Percentiles rank a stretch among this genome's conserved stretches.
Evolutionary conservation across 2,797 vertebrate species (phyloP).

Genomic region (Anolis apletophallus): DNA sequence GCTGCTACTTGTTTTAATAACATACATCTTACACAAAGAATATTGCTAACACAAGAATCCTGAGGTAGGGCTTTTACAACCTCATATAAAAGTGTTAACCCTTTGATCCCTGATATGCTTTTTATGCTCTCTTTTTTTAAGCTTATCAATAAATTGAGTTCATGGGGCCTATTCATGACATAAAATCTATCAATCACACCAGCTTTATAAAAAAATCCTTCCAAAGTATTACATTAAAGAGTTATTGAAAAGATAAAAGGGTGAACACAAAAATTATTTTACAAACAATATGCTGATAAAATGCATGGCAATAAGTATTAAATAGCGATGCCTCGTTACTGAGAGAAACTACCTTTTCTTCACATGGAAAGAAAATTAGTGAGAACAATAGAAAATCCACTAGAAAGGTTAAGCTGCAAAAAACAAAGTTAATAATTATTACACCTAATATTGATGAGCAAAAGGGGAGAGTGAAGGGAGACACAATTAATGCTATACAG

Average conservation of each 20-base stretch:
- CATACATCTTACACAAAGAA: slow-evolving; percentile 91
- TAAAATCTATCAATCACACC: slow-evolving; percentile 77
- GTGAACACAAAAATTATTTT: slow-evolving; percentile 84
- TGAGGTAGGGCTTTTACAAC: slow-evolving; percentile 85
- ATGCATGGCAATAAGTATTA: slow-evolving; percentile 80
- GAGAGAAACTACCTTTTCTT: slow-evolving; percentile 70
- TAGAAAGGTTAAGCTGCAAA: slow-evolving; percentile 62
- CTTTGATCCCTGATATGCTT: slow-evolving; percentile 82
- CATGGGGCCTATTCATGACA: slow-evolving; percentile 63
- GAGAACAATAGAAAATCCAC: slow-evolving; percentile 75
- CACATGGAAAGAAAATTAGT: slow-evolving; percentile 66
- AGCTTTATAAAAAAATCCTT: slow-evolving; percentile 79
- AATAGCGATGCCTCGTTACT: slow-evolving; percentile 81
- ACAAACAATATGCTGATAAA: slow-evolving; percentile 84
- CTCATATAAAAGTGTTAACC: slow-evolving; percentile 89
- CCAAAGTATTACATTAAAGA: slow-evolving; percentile 77
- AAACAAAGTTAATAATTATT: slow-evolving; percentile 43
- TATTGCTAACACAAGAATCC: slow-evolving; percentile 89
- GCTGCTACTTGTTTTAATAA: slow-evolving; percentile 95
- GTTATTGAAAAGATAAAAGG: slow-evolving; percentile 84
- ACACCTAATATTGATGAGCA: slow-evolving; percentile 36
- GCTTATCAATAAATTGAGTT: slow-evolving; percentile 83
- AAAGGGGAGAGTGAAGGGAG: background rate
- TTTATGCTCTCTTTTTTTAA: slow-evolving; percentile 58
- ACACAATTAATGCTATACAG: slow-evolving; percentile 33